These are phyloP conservation scores for Bombyx mori DNA, from an alignment of 1,140 invertebrate genomes.

Conservation along the genomic window ASM3026992v2 NC_085121.1:8231501-8232000, in stretches of 20 bases:
- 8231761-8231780: conserved; percentile 1
- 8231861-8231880: too few relatives aligned
- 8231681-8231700: conserved; percentile 63
- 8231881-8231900: background rate
- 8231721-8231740: conserved; percentile 9
- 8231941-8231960: too few relatives aligned
- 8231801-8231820: background rate
- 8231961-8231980: too few relatives aligned
- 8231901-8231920: background rate
- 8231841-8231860: background rate
- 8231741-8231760: conserved; percentile 1
- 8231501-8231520: conserved; percentile 40
- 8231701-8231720: conserved; percentile 35
- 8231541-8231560: conserved; percentile 5
- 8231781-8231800: background rate
- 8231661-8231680: conserved; percentile 54
- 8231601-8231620: conserved; percentile 69
- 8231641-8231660: conserved; percentile 48
- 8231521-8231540: conserved; percentile 63
- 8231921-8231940: too few relatives aligned
- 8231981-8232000: too few relatives aligned
- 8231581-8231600: conserved; percentile 66
- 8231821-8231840: background rate
- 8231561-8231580: conserved; percentile 67
- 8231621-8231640: conserved; percentile 70